These are phyloP conservation scores for Parotocinclus haroldoi DNA, from an alignment of 2,797 vertebrate species.

Conservation along the genomic window DNA sequence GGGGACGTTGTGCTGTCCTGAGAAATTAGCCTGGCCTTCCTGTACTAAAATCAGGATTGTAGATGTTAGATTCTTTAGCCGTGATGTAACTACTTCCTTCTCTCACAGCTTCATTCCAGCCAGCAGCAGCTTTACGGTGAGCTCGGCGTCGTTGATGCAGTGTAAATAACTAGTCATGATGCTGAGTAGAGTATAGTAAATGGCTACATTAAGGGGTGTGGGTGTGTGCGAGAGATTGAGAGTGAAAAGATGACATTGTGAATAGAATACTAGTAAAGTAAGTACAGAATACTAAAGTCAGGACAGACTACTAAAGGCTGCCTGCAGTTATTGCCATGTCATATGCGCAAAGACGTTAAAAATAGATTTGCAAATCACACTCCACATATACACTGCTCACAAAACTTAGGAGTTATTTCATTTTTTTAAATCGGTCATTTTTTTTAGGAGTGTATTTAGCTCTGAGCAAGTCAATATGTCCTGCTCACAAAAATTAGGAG, in stretches of 20 bases:
- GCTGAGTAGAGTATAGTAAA: slow-evolving; percentile 12
- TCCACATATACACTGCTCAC: too few relatives aligned
- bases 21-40: not conserved
- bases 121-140: not conserved
- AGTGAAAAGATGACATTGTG: slow-evolving; percentile 65
- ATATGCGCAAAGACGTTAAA: slow-evolving; percentile 46
- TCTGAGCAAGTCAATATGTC: too few relatives aligned
- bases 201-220: slow-evolving; percentile 17
- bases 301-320: slow-evolving; percentile 44
- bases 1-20: slow-evolving; percentile 1
- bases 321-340: slow-evolving; percentile 45
- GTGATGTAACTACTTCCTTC: too few relatives aligned
- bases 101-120: not conserved
- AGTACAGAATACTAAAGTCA: slow-evolving; percentile 44
- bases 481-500: too few relatives aligned
- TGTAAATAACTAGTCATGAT: slow-evolving; percentile 4
- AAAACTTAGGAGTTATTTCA: too few relatives aligned
- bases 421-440: too few relatives aligned
- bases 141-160: slow-evolving; percentile 10
- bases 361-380: too few relatives aligned
- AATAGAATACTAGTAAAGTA: too few relatives aligned
- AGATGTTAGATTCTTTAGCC: slow-evolving; percentile 4
- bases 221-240: slow-evolving; percentile 53
- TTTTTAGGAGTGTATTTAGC: too few relatives aligned
- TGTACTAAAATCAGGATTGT: slow-evolving; percentile 6